Base-by-base conservation (phyloP, 2,113 vertebrate species). In the Perca flavescens region DNA sequence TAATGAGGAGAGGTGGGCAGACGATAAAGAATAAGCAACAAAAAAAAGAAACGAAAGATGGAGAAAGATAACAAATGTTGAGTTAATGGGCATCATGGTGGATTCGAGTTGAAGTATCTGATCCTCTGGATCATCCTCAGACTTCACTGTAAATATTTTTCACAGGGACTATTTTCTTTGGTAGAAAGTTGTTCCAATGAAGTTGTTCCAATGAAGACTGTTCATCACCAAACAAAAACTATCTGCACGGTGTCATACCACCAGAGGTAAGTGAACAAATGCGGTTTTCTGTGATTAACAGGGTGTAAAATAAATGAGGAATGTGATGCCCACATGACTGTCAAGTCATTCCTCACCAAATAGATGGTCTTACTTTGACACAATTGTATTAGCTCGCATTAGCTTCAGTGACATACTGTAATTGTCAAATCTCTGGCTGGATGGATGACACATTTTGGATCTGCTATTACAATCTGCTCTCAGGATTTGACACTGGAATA, bases 1-100 rank as follows among this genome's bases (percentile, higher is more conserved):
- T 82, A 77, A 88, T 81, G 82, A 88, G 46, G 67, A 61, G 64
- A 76, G 52, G 65, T 78, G 58, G 67, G 72, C 56, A 69, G 62
- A 61, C 5, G 0, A n/a, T 25, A 65, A 75, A 63, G 61, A 75
- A 74, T 21, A 40, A 65, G 79, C 36, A 61, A 61, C 52, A 74
- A 19, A 86, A 46, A 69, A 63, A 63, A 54, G 25, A 19, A 76
- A 69, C 62, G 68, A 8, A 14, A 67, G 54, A 69, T 21, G 28
- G 15, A 69, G 34, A 68, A 40, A 21, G 5, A 61, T 31, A 25
- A 7, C 46, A 57, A 75, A 53, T 2, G 19, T 54, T 49, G 5
- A n/a, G 11, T 62, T 77, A 47, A 83, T 31, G 43, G 49, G 10
- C 15, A 62, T 56, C 3, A 7, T 31, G 60, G 17, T 10, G 25